Conservation (phyloP, 2,888 invertebrate genomes). For the Augochlorella aurata region DNA sequence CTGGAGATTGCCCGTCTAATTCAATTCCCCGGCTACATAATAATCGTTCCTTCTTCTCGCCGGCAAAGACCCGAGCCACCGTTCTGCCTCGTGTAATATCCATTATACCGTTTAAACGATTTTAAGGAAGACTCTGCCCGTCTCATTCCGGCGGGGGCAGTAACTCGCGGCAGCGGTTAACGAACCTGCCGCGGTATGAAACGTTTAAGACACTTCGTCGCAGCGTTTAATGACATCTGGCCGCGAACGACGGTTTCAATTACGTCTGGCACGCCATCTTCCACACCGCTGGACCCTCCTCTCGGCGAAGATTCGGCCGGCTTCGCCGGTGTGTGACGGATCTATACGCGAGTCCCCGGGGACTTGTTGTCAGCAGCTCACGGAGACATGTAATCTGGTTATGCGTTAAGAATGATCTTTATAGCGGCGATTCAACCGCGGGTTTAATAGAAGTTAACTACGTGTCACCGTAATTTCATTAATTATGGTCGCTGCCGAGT, state of each 20-base stretch:
- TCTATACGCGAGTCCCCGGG: not conserved
- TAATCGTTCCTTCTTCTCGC: slow-evolving; percentile 25
- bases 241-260: slow-evolving; percentile 39
- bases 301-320: not conserved
- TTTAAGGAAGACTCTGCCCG: slow-evolving; percentile 22
- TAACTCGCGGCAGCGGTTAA: slow-evolving; percentile 33
- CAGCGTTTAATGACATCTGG: slow-evolving; percentile 33
- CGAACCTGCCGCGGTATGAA: slow-evolving; percentile 32
- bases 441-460: no score
- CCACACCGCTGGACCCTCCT: not conserved
- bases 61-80: not conserved
- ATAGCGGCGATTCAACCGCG: no score
- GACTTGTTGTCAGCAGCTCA: not conserved
- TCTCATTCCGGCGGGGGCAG: not conserved
- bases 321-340: not conserved
- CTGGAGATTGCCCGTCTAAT: slow-evolving; percentile 43
- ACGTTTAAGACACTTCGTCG: slow-evolving; percentile 38
- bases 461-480: no score
- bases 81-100: slow-evolving; percentile 35
- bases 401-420: no score
- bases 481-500: no score
- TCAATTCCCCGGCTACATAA: slow-evolving; percentile 21
- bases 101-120: slow-evolving; percentile 50
- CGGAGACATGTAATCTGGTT: not conserved
- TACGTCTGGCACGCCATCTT: slow-evolving; percentile 26